phyloP scores from a whole-genome alignment of 1,140 invertebrate genomes.

The Drosophila suzukii region DNA sequence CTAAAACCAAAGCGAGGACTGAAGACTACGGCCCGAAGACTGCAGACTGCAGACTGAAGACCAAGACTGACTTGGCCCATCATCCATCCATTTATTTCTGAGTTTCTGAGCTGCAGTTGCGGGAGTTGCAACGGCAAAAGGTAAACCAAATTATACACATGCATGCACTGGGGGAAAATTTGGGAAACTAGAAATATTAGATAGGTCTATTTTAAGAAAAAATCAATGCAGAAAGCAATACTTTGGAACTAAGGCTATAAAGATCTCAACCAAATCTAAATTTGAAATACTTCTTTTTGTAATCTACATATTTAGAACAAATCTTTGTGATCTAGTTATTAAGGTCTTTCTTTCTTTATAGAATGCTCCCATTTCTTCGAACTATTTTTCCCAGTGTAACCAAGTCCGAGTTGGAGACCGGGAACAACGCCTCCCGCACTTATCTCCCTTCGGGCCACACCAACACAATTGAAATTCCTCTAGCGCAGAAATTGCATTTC shows the following conservation, averaged over 20 bases:
- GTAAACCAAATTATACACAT: constrained; percentile 46
- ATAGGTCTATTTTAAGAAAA: background rate
- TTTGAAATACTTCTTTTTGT: too few relatives aligned
- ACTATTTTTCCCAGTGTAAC: constrained; percentile 5
- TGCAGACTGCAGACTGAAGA: constrained; percentile 27
- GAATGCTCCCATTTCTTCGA: too few relatives aligned
- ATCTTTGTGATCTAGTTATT: too few relatives aligned
- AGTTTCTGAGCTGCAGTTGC: constrained; percentile 37
- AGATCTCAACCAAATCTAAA: too few relatives aligned
- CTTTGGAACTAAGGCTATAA: too few relatives aligned
- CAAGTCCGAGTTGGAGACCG: constrained; percentile 4
- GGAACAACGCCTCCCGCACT: constrained; percentile 18
- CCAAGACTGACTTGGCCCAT: constrained; percentile 46
- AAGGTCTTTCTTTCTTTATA: too few relatives aligned
- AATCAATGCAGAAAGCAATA: too few relatives aligned
- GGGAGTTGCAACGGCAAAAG: constrained; percentile 30
- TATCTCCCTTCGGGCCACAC: constrained; percentile 51
- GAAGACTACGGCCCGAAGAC: constrained; percentile 3
- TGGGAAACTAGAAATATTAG: background rate
- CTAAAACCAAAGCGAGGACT: constrained; percentile 24
- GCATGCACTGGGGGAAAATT: constrained; percentile 21
- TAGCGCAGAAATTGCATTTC: constrained; percentile 84
- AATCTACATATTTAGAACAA: too few relatives aligned
- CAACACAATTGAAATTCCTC: constrained; percentile 84
- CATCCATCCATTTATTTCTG: constrained; percentile 47